phyloP scores from a whole-genome alignment of 1,140 invertebrate species.

The Drosophila truncata region DNA sequence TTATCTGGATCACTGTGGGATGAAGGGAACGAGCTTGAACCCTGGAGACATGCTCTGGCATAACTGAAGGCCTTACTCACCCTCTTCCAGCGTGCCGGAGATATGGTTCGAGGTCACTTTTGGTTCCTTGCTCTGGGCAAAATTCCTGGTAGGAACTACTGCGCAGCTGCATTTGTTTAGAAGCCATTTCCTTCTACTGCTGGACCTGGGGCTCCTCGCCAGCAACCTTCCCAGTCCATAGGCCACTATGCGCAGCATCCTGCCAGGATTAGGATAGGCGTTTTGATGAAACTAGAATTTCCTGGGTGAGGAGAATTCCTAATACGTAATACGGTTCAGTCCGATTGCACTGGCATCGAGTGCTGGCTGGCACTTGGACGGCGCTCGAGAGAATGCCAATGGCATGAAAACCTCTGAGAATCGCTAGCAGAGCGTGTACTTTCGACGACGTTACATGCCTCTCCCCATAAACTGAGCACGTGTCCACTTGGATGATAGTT shows the following conservation, averaged over 20 bases:
- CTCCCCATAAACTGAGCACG: slow-evolving; percentile 4
- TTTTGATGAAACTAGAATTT: neutral
- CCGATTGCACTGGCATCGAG: slow-evolving; percentile 10
- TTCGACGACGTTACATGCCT: slow-evolving; percentile 20
- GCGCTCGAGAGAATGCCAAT: slow-evolving; percentile 23
- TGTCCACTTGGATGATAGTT: slow-evolving; percentile 17
- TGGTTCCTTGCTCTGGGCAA: neutral
- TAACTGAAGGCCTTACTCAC: slow-evolving; percentile 6
- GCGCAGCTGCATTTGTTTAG: neutral
- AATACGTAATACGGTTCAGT: slow-evolving; percentile 34
- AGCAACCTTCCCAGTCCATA: slow-evolving; percentile 3
- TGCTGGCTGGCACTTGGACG: slow-evolving; percentile 23
- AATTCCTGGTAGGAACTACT: neutral
- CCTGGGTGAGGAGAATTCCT: neutral
- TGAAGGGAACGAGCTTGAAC: neutral
- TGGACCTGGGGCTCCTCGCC: neutral
- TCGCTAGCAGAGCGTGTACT: neutral
- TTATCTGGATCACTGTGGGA: slow-evolving; percentile 48
- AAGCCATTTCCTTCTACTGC: neutral
- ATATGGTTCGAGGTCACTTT: slow-evolving; percentile 36
- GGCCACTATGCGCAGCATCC: slow-evolving; percentile 21
- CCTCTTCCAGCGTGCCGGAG: slow-evolving; percentile 47
- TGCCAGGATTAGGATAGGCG: neutral
- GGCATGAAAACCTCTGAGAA: slow-evolving; percentile 3
- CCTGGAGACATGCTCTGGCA: neutral